phyloP scores from a whole-genome alignment of 1,140 invertebrate genomes.

The Cecropterus lyciades region DNA sequence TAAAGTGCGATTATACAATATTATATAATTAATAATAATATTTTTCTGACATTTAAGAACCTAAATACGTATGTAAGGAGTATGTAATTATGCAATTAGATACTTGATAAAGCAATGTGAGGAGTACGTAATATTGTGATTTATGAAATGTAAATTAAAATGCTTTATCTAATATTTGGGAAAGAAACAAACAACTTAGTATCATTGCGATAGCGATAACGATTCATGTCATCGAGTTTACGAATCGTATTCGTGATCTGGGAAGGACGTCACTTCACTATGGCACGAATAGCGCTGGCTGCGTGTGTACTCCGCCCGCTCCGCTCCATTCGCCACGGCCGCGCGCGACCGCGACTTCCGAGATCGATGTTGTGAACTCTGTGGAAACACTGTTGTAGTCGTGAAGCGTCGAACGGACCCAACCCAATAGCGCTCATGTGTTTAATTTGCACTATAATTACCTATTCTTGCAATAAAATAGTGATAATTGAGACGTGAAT shows the following conservation, averaged over 20 bases:
- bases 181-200: neutral
- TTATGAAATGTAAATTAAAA: too few species aligned
- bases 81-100: too few species aligned
- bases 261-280: slow-evolving; percentile 57
- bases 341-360: slow-evolving; percentile 68
- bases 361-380: slow-evolving; percentile 78
- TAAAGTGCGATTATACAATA: too few species aligned
- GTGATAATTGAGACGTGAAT: slow-evolving; percentile 45
- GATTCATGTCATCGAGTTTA: slow-evolving; percentile 26
- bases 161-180: neutral
- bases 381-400: slow-evolving; percentile 64
- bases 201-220: slow-evolving; percentile 14
- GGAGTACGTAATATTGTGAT: too few species aligned
- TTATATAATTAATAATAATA: too few species aligned
- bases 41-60: too few species aligned
- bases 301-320: slow-evolving; percentile 53
- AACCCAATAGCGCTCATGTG: slow-evolving; percentile 65
- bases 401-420: slow-evolving; percentile 63
- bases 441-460: slow-evolving; percentile 41
- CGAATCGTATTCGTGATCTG: slow-evolving; percentile 44
- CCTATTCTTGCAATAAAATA: slow-evolving; percentile 38
- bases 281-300: slow-evolving; percentile 50
- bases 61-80: too few species aligned
- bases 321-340: slow-evolving; percentile 72
- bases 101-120: too few species aligned